Base-by-base conservation (phyloP, 2,797 vertebrate species). In the Trematocara caparti region DNA sequence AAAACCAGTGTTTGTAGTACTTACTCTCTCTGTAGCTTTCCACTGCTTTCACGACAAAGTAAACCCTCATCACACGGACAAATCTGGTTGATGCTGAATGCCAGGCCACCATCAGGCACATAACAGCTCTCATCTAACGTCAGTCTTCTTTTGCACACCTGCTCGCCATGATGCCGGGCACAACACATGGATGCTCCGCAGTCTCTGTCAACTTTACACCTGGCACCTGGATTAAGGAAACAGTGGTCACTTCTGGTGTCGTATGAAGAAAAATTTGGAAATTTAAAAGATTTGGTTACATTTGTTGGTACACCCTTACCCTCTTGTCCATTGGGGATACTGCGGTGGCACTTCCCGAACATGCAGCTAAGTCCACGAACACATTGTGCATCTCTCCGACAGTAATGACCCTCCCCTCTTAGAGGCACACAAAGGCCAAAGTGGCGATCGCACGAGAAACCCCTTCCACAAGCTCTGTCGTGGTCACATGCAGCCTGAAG, bases 41-140 rank as follows among this genome's bases (percentile, higher is more conserved):
- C 75, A 2, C 79, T 47, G 4, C 82, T 77, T 57, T 95, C 92
- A 2, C 96, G 93, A 73, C 97, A 97, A 38, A 97, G 88, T 36
- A 97, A 94, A 9, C 97, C 97, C 27, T 96, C 92, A 13, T 97
- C 95, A 86, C 97, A 98, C 0, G 97, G 96, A 75, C 97, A 98
- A 6, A 97, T 94, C 89, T 97, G 96, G 94, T 97, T 97, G 80
- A 97, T 97, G 92, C 97, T 98, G 94, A 97, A 97, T 1, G 97
- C 97, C 76, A 97, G 87, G 1, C 97, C 97, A 0, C 97, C 97
- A 2, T 96, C 96, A 0, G 97, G 97, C 1, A 97, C 95, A 1
- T 94, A 97, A 90, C 97, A 98, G 87, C 93, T 95, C 77, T 96
- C 94, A 0, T 90, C 94, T 1, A 81, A 85, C 0, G 50, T 77